Conservation (phyloP, 35 echinoderm and acorn worm species). For the Hemicentrotus pulcherrimus region DNA sequence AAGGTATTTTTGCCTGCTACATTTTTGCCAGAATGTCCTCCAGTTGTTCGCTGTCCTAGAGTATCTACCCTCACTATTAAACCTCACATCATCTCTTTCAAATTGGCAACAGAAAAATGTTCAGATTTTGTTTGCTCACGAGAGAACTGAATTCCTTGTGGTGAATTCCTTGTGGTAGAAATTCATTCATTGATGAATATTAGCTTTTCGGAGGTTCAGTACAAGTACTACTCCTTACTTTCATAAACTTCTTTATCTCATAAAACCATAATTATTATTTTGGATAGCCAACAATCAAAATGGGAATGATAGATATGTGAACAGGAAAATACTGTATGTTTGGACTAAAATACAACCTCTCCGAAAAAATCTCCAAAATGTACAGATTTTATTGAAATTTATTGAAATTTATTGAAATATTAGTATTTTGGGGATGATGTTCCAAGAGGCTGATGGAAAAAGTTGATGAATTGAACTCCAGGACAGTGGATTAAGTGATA, state of each 20-base stretch:
- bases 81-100: background rate
- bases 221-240: background rate
- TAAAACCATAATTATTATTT: background rate
- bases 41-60: background rate
- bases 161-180: too few species aligned
- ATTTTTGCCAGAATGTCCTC: slow-evolving; percentile 41
- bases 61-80: background rate
- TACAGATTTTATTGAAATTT: too few species aligned
- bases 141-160: too few species aligned
- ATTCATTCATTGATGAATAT: too few species aligned
- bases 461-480: background rate
- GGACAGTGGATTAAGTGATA: background rate
- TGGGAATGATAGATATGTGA: background rate
- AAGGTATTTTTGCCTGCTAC: slow-evolving; percentile 55
- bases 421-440: background rate
- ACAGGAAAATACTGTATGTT: too few species aligned
- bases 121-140: background rate
- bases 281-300: background rate
- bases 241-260: background rate
- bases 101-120: background rate
- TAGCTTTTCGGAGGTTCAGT: too few species aligned
- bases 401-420: background rate
- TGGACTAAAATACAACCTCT: too few species aligned
- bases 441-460: background rate
- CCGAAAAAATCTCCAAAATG: too few species aligned